Conservation (phyloP, 2,888 invertebrate species). For the Caradrina clavipalpis region DNA sequence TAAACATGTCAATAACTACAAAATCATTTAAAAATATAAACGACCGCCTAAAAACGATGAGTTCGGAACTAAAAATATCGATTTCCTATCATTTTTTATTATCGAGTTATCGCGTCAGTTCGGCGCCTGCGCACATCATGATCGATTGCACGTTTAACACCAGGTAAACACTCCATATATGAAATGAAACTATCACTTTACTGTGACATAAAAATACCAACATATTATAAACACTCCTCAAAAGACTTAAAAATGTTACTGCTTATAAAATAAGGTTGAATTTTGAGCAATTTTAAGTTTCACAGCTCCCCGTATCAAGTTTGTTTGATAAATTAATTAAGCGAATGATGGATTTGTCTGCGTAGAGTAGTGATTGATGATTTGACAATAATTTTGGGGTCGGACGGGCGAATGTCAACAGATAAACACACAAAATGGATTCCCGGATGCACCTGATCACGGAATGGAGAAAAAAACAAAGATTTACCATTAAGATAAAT, state of each 20-base stretch:
- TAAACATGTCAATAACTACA: not conserved
- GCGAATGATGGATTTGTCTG: conserved; percentile 76
- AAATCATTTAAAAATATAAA: not conserved
- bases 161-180: conserved; percentile 77
- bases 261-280: conserved; percentile 43
- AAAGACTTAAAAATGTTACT: conserved; percentile 1
- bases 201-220: conserved; percentile 65
- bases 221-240: conserved; percentile 26
- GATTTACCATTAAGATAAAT: conserved; percentile 4
- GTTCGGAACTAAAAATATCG: conserved; percentile 55
- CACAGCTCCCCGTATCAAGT: conserved; percentile 36
- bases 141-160: conserved; percentile 73
- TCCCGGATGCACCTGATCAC: conserved; percentile 41
- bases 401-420: conserved; percentile 72
- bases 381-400: conserved; percentile 79
- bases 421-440: conserved; percentile 60
- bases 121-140: conserved; percentile 75
- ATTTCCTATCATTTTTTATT: conserved; percentile 57
- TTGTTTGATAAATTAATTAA: conserved; percentile 78
- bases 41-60: conserved; percentile 18
- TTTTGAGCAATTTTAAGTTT: conserved; percentile 42
- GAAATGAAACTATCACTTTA: conserved; percentile 71
- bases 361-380: conserved; percentile 80
- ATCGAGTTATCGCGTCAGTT: conserved; percentile 63
- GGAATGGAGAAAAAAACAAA: conserved; percentile 8